Conservation (phyloP, 2,113 vertebrate genomes). For the Camarhynchus parvulus region DNA sequence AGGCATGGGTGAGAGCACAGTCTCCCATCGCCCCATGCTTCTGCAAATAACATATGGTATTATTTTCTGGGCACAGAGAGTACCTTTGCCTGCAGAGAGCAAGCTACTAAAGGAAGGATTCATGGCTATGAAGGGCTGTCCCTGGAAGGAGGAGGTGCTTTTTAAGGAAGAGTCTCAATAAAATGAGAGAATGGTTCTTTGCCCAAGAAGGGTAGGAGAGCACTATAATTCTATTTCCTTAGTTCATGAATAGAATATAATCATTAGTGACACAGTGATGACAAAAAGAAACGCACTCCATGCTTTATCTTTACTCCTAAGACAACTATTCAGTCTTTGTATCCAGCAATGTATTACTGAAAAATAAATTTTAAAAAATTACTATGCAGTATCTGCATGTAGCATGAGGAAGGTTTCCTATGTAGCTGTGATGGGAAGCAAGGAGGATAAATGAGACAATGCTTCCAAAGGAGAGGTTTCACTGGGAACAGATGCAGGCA, state of each 20-base stretch:
- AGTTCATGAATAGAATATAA: background rate
- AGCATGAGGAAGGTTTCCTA: background rate
- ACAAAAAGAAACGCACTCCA: background rate
- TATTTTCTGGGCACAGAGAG: background rate
- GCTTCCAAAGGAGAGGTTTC: background rate
- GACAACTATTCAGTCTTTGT: slow-evolving; percentile 2
- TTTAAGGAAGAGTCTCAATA: background rate
- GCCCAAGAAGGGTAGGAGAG: background rate
- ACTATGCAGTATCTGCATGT: background rate
- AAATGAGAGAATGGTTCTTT: background rate
- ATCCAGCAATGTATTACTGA: background rate
- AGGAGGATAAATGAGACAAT: background rate
- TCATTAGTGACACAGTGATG: background rate
- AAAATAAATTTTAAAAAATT: background rate
- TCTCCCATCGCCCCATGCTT: background rate
- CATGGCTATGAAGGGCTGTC: background rate
- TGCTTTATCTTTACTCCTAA: background rate
- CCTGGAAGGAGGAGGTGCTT: background rate
- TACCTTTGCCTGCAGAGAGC: background rate
- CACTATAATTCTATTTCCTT: background rate
- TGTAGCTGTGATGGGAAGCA: background rate
- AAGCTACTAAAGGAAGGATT: background rate
- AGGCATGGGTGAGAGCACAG: background rate
- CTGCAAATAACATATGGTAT: background rate
- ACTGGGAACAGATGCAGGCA: slow-evolving; percentile 2